These are phyloP conservation scores for Tetragonula carbonaria DNA, from an alignment of 2,888 invertebrate species.

Conservation along the genomic window DNA sequence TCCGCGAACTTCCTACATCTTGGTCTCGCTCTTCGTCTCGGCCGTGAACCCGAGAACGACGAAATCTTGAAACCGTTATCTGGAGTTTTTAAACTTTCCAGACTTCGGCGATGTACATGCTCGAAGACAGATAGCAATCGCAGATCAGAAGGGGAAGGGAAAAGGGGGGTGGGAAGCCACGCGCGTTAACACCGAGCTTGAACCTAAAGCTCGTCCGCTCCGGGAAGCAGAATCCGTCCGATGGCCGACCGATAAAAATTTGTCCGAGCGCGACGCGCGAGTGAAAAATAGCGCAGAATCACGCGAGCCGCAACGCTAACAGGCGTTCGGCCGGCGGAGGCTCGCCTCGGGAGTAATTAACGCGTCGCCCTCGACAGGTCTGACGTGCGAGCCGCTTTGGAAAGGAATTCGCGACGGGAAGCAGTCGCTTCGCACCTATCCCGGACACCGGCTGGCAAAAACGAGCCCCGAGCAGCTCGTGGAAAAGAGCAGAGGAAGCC, in stretches of 20 bases:
- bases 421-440: slow-evolving; percentile 70
- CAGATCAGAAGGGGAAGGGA: neutral
- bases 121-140: neutral
- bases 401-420: slow-evolving; percentile 71
- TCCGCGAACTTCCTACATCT: slow-evolving; percentile 24
- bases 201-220: neutral
- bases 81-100: neutral
- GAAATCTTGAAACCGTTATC: neutral
- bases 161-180: neutral
- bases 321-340: slow-evolving; percentile 27
- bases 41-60: neutral
- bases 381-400: slow-evolving; percentile 62
- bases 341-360: slow-evolving; percentile 63
- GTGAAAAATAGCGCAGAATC: slow-evolving; percentile 53
- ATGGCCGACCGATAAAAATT: slow-evolving; percentile 51
- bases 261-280: slow-evolving; percentile 10
- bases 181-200: neutral
- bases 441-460: slow-evolving; percentile 50
- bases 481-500: slow-evolving; percentile 34
- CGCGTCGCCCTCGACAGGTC: slow-evolving; percentile 68
- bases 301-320: slow-evolving; percentile 47
- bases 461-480: slow-evolving; percentile 20
- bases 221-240: slow-evolving; percentile 13
- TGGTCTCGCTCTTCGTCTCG: neutral
- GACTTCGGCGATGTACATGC: neutral